A percentile compares a stretch with the other conserved stretches of the same genome.
phyloP scores from a whole-genome alignment of 2,113 vertebrate species.

The Tetrao urogallus region DNA sequence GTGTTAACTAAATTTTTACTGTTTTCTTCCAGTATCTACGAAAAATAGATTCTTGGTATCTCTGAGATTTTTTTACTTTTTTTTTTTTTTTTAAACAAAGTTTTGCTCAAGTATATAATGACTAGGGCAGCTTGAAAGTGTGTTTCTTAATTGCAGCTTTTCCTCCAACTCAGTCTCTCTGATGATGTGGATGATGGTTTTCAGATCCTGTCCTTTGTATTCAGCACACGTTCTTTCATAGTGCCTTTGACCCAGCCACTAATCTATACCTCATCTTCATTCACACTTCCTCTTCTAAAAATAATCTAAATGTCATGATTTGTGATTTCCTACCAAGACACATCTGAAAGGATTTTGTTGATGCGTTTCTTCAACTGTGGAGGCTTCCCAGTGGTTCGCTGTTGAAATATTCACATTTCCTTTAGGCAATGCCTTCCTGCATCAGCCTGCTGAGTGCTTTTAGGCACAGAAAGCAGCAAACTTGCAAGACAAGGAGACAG shows the following conservation, averaged over 20 bases:
- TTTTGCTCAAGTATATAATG: background rate
- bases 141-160: background rate
- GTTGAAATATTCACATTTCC: constrained; percentile 53
- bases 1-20: background rate
- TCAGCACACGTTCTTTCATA: background rate
- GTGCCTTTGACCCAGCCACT: background rate
- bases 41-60: background rate
- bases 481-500: constrained; percentile 43
- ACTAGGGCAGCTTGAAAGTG: background rate
- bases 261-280: background rate
- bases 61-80: background rate
- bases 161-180: background rate
- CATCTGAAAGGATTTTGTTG: background rate
- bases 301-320: constrained; percentile 9
- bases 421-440: background rate
- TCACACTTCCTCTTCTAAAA: background rate
- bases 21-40: background rate
- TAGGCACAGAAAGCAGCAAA: constrained; percentile 41
- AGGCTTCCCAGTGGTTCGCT: background rate
- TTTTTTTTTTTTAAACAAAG: background rate
- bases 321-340: background rate
- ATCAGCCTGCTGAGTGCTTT: constrained; percentile 27
- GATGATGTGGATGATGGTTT: background rate
- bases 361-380: background rate
- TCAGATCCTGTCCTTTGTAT: background rate